Evolutionary conservation across 2,113 vertebrate species (phyloP), one percentile per base, ranked within the genome.

Genomic region (Cryptotis parvus): DNA sequence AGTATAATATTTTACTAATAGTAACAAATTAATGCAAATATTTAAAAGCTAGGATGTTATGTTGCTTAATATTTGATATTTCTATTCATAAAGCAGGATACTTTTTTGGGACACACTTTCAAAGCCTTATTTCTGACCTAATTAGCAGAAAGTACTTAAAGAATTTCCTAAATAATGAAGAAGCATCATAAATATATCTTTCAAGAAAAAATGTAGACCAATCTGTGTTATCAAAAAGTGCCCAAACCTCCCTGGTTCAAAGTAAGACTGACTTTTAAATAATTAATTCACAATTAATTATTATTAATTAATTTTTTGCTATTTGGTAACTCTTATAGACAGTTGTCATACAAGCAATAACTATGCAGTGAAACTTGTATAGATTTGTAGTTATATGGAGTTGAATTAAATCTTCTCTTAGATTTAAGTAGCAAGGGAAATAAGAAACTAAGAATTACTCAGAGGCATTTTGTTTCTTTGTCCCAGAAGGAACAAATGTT

Each of bases 31-130:
- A 69, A 78, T 49, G 75, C 39, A 74, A 78, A 26, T 16, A 58
- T 2, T 92, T 2, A 91, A 55, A 39, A 76, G 43, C 27, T 45
- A 72, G 41, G 9, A 68, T 49, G 66, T 33, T 91, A 58, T 73
- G 27, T 6, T 90, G 55, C 74, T 91, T 72, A 70, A 49, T 77
- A 84, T 81, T 91, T 76, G 63, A 58, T 84, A 84, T 52, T 11
- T 22, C 14, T 31, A 66, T 68, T 18, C 55, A 58, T 58, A 58
- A 58, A 6, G 6, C 20, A 24, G 55, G 55, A 22, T 20, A 18
- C 52, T 26, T 22, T 77, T 81, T 70, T 75, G 68, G 33, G n/a
- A 37, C 37, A 24, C 29, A 72, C 11, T n/a, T 41, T 79, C 11
- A 76, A 9, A 89, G 72, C 3, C n/a, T 90, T 79, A 24, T 16